Percentiles rank a stretch among this genome's conserved stretches.
These are phyloP conservation scores for Poliocrania exsul DNA, from an alignment of 2,797 vertebrate genomes.

Conservation along the genomic window DNA sequence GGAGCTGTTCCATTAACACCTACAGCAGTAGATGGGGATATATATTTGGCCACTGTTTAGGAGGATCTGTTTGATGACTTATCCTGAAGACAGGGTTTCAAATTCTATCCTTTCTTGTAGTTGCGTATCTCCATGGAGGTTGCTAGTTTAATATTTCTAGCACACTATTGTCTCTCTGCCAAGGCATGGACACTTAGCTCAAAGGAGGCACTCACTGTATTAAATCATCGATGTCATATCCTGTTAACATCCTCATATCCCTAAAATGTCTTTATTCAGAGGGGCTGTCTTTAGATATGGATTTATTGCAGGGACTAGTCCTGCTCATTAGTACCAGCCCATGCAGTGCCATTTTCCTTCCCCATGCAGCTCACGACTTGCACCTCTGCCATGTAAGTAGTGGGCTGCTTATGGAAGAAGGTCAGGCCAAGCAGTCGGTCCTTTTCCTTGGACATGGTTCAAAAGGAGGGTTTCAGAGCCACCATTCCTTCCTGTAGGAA, in stretches of 20 bases:
- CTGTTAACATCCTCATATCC: neutral
- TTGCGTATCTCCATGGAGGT: neutral
- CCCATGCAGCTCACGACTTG: accelerated
- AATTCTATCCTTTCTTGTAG: slow-evolving; percentile 6
- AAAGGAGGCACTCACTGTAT: neutral
- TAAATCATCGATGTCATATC: neutral
- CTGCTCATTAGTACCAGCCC: neutral
- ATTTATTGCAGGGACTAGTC: neutral
- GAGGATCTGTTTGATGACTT: slow-evolving; percentile 58
- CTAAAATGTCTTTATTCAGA: neutral
- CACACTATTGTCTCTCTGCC: neutral
- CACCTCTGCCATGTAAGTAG: neutral
- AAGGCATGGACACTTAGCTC: neutral
- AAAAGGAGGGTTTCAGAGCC: neutral
- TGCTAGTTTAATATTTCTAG: slow-evolving; percentile 33
- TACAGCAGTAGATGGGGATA: slow-evolving; percentile 65
- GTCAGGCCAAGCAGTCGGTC: neutral
- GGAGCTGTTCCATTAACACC: slow-evolving; percentile 76
- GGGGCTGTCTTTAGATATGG: neutral
- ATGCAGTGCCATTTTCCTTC: accelerated
- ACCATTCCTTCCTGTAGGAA: neutral
- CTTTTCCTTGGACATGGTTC: neutral
- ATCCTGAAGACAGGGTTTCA: slow-evolving; percentile 12
- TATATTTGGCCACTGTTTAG: slow-evolving; percentile 70
- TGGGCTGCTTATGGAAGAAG: neutral